Evolutionary conservation across 2,113 vertebrate genomes (phyloP), one percentile per base, ranked within the genome.

Genomic region (Catharus fuscescens): DNA sequence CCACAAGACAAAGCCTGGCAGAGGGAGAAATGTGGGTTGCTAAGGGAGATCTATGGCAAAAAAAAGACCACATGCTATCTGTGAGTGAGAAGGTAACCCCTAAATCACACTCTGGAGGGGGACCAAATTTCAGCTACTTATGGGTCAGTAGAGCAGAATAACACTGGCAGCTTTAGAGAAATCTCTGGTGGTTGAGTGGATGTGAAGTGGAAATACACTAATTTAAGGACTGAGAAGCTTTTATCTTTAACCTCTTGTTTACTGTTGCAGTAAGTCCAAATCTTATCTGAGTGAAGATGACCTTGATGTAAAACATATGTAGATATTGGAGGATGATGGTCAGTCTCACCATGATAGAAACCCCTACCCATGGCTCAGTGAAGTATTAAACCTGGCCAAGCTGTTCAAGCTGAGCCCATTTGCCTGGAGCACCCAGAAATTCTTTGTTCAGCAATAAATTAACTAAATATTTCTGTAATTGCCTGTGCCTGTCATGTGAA

Each of bases 71-170:
- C 78, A 79, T 47, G 24, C 16, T 62, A 62, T 25, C n/a, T 66
- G 57, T 61, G 29, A 72, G 60, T 53, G 53, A 69, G 62, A 54
- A 10, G 31, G 47, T 57, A 80, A 88, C 54, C 52, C 54, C 50
- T 70, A 73, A 93, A 72, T 88, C 50, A 66, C 45, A 72, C 31
- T 40, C 62, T 90, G 90, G 50, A 92, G 11, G 56, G 64, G 64
- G 10, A 20, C 81, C 87, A 95, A 88, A 86, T 92, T 91, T 87
- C 59, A 73, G 17, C 59, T 88, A 25, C 50, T 90, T 90, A 44
- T 60, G 50, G 91, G 66, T 94, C 87, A 93, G 21, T 38, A 80
- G 78, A 93, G 57, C 53, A 95, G 81, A 93, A 59, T 59, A 93
- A 80, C 28, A 52, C 29, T 23, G 67, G 24, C 29, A 93, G 32